Evolutionary conservation across 2,888 invertebrate genomes (phyloP).

Genomic region (Orthosia cruda): DNA sequence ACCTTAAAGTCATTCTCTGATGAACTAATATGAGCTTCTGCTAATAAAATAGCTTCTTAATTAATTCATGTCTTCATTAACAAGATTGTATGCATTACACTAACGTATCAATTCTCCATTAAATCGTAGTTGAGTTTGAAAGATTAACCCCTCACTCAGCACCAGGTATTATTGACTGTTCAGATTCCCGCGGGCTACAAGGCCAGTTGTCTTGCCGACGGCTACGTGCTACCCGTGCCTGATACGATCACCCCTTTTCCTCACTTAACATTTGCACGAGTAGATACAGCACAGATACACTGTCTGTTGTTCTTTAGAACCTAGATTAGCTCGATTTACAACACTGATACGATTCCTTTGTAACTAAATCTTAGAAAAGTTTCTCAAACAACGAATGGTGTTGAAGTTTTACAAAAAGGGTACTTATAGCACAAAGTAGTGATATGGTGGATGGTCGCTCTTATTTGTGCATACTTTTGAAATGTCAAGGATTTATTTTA

Average conservation of each 20-base stretch:
- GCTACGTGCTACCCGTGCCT: conserved; percentile 58
- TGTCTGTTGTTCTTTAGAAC: conserved; percentile 55
- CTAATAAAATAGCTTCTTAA: background rate
- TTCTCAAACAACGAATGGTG: background rate
- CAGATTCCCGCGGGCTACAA: conserved; percentile 19
- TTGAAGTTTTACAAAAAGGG: background rate
- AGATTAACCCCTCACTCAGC: conserved; percentile 50
- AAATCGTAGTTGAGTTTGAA: conserved; percentile 35
- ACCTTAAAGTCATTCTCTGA: background rate
- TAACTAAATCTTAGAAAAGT: conserved; percentile 6
- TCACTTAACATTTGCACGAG: conserved; percentile 51
- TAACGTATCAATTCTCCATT: conserved; percentile 11
- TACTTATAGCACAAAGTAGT: background rate
- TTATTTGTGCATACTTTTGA: background rate
- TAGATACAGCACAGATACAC: conserved; percentile 59
- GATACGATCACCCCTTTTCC: conserved; percentile 66
- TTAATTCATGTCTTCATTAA: background rate
- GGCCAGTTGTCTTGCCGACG: conserved; percentile 45
- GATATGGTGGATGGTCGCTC: background rate
- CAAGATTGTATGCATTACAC: conserved; percentile 14
- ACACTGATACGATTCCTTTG: conserved; percentile 31
- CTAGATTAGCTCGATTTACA: conserved; percentile 54
- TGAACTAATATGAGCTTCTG: background rate
- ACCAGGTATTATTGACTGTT: conserved; percentile 43
- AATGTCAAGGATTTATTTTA: background rate